Percentiles rank a stretch among this genome's conserved stretches.
Conservation (phyloP, 2,888 invertebrate species). For the Alviniconcha strummeri region DNA sequence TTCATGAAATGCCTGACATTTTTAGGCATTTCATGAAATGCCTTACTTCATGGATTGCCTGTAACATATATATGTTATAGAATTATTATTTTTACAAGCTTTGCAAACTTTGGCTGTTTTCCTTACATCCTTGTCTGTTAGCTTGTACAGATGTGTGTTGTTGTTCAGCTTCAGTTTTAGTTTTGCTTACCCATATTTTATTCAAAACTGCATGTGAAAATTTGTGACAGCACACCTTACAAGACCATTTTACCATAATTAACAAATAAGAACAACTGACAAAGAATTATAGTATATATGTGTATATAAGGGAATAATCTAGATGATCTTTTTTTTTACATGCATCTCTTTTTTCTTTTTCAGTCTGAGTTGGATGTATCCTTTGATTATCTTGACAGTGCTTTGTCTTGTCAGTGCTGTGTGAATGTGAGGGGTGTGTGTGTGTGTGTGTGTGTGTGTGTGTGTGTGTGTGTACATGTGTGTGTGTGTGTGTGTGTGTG, state of each 20-base stretch:
- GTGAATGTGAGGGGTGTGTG: not conserved
- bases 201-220: too few species aligned
- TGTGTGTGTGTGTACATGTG: conserved; percentile 20
- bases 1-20: too few species aligned
- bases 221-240: too few species aligned
- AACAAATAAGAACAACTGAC: not conserved
- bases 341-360: not conserved
- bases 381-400: not conserved
- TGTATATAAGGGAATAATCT: not conserved
- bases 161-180: too few species aligned
- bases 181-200: too few species aligned
- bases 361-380: not conserved
- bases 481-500: conserved; percentile 3
- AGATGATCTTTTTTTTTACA: not conserved
- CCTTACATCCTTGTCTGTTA: too few species aligned
- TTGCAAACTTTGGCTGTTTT: too few species aligned
- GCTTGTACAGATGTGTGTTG: too few species aligned
- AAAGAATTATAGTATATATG: not conserved
- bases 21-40: too few species aligned
- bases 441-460: conserved; percentile 14
- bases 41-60: too few species aligned
- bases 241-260: not conserved
- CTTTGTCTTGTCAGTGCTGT: not conserved
- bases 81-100: too few species aligned
- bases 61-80: too few species aligned